Evolutionary conservation across 1,140 invertebrate species (phyloP), one percentile per base, ranked within the genome.

Genomic region (Anastatus disparis): DNA sequence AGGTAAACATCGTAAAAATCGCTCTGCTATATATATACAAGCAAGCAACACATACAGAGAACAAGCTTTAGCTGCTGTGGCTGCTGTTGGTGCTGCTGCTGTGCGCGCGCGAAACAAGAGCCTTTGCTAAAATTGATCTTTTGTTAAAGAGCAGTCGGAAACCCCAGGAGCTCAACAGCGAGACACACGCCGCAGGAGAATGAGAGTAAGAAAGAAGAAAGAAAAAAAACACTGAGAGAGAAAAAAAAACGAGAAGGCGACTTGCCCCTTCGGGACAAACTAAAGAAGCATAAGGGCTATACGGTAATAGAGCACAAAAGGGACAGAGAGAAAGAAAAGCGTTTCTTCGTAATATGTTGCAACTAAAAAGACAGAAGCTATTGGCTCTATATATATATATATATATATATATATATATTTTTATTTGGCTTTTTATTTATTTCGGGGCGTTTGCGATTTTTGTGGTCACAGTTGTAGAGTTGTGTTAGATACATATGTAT

Each of bases 1-100:
- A 65, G 63, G 63, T 53, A 65, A 65, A 65, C 63, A 66, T 66
- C 64, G 48, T 66, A 66, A 66, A 66, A 66, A 56, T 56, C 35
- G 63, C 26, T 38, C 31, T 4, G 50, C 53, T 46, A 22, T 52
- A 42, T 50, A 52, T 15, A 10, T 10, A 35, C 31, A 10, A 53
- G 50, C 50, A 27, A 35, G 24, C 4, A 10, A 35, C 31, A 35
- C 4, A 35, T 10, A 35, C 4, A 35, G 31, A 35, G 31, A 35
- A 35, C 10, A 35, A 35, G 31, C 46, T 48, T 22, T 52, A 26
- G 24, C 27, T 29, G 20, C 26, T 7, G 22, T 26, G 24, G 22
- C 22, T 26, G 50, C 24, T 26, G 22, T 13, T 27, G 27, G 27
- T 22, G 26, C 26, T 13, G 22, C 24, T 12, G 24, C 22, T 26